Evolutionary conservation across 2,888 invertebrate species (phyloP).

Genomic region (Plemyria rubiginata): DNA sequence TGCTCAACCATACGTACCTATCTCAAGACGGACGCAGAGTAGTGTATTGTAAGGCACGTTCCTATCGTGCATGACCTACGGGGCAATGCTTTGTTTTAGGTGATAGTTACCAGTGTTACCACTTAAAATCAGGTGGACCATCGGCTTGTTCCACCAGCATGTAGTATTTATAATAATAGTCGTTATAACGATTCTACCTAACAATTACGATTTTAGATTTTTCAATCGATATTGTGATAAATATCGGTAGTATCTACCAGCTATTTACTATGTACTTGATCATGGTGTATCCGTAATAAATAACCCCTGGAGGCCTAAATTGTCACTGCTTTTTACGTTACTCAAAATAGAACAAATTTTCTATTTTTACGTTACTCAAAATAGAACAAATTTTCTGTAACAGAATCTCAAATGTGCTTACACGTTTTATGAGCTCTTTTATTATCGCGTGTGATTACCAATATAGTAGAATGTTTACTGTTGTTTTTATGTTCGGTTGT

Average conservation of each 20-base stretch:
- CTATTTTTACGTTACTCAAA: not conserved
- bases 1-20: too few relatives aligned
- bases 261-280: too few relatives aligned
- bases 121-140: too few relatives aligned
- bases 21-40: too few relatives aligned
- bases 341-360: not conserved
- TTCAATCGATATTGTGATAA: constrained; percentile 1
- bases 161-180: too few relatives aligned
- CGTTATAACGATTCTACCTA: too few relatives aligned
- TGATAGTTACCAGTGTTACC: too few relatives aligned
- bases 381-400: not conserved
- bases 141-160: too few relatives aligned
- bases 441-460: not conserved
- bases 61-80: too few relatives aligned
- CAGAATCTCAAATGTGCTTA: not conserved
- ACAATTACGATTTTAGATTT: too few relatives aligned
- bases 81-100: too few relatives aligned
- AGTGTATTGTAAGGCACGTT: too few relatives aligned
- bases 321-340: not conserved
- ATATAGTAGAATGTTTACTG: not conserved
- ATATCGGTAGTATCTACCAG: not conserved
- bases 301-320: not conserved
- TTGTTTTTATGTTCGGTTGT: not conserved
- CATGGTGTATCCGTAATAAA: not conserved
- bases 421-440: not conserved